Evolutionary conservation across 2,888 invertebrate species (phyloP), one percentile per base, ranked within the genome.

Genomic region (Iselma pallidipennis): DNA sequence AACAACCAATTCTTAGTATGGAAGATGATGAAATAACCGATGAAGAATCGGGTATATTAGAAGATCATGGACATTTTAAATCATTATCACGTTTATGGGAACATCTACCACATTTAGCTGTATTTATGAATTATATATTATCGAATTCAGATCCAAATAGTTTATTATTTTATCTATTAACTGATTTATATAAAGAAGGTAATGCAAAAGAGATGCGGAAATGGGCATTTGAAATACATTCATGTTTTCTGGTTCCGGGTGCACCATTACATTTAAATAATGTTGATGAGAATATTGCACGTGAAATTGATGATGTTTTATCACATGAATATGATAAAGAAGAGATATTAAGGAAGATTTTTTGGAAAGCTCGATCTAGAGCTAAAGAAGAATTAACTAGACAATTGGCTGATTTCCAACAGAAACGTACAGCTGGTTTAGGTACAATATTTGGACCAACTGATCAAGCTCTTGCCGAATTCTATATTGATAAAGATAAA

Each of bases 161-260:
- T 72, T 66, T 81, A 49, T 79, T 87, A 67, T 92, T 99, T 83
- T 95, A 97, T 81, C 87, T 98, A 70, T 89, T 98, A 77, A 95
- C 97, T 65, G 95, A 96, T 79, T 85, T 92, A 57, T 98, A 94
- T 83, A 93, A 94, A 76, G 87, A 90, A 74, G 94, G 94, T 54
- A 90, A 89, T 70, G 85, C 89, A 57, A 92, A 94, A 83, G 96
- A 98, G 77, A 92, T 98, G 88, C 89, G 95, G 58, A 94, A 96
- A 80, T 99, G 98, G 98, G 98, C 98, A 3, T 98, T 98, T 84
- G 98, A 99, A 86, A 96, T 98, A 77, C 96, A 96, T 83, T 97
- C 97, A 70, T 94, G 95, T 76, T 98, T 98, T 85, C 84, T 96
- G 62, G 92, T 95, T 76, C 96, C 95, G 64, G 89, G 91, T 75